phyloP scores from a whole-genome alignment of 2,888 invertebrate genomes.

The Calameuta pallipes region DNA sequence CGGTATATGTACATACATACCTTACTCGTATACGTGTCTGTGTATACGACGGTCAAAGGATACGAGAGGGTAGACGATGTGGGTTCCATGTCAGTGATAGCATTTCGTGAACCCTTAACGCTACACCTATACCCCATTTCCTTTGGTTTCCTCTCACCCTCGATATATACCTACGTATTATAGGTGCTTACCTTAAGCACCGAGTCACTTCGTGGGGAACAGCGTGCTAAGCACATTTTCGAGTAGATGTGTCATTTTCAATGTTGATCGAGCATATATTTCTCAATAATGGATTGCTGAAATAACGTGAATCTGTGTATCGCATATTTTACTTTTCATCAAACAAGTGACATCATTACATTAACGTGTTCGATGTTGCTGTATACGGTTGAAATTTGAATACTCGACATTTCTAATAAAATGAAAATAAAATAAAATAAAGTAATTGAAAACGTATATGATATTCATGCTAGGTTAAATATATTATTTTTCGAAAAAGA shows the following conservation, averaged over 20 bases:
- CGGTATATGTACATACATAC: not conserved
- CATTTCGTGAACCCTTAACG: not conserved
- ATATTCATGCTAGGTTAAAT: not conserved
- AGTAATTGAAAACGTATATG: not conserved
- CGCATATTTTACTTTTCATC: too few species aligned
- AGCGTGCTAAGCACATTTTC: slow-evolving; percentile 1
- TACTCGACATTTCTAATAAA: not conserved
- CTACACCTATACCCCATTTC: not conserved
- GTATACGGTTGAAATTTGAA: not conserved
- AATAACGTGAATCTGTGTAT: not conserved
- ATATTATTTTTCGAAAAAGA: not conserved
- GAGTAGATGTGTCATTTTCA: slow-evolving; percentile 12
- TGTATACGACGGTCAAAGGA: not conserved
- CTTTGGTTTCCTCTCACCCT: not conserved
- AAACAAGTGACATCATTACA: too few species aligned
- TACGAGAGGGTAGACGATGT: not conserved
- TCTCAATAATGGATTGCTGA: not conserved
- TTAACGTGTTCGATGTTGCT: not conserved
- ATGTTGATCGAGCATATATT: slow-evolving; percentile 13
- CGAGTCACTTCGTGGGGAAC: not conserved
- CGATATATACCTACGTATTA: not conserved
- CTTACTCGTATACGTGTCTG: not conserved
- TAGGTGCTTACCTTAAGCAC: not conserved
- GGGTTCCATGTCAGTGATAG: not conserved
- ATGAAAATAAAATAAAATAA: not conserved